Evolutionary conservation across 2,888 invertebrate genomes (phyloP), one percentile per base, ranked within the genome.

Genomic region (Lithophane socia): DNA sequence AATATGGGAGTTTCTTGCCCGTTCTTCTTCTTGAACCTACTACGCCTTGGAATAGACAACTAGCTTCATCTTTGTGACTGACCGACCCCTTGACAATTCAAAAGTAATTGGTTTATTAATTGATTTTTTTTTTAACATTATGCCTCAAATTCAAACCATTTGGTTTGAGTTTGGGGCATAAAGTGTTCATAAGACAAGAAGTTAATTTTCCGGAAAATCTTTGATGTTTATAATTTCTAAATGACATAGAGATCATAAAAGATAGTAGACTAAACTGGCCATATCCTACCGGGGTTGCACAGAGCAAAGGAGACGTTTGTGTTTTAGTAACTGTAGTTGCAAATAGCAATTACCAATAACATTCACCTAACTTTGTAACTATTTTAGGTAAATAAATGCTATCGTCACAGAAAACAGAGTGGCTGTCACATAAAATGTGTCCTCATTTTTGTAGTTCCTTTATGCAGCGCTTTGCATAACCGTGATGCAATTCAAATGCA

Each of bases 401-500:
- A 60, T 9, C 4, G 3, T 16, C 18, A 18, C n/a, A n/a, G 21
- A 66, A 72, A 64, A 64, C 54, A 60, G 2, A 44, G 29, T 42
- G 13, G 24, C 24, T 54, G 42, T 49, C 47, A 29, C 47, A 76
- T 29, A 76, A 29, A 63, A 67, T 47, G n/a, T 58, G 37, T 68
- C n/a, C 24, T 64, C 67, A 79, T 78, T 78, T 82, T 77, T 83
- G 63, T 68, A 18, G 44, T 37, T 58, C 37, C 61, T 77, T 37
- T 56, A 52, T 49, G n/a, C 44, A 60, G 24, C 21, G 76, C 44
- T 79, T 83, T 77, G 44, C 63, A 83, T 68, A 77, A 37, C 49
- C 44, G 52, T 64, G 58, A 64, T 77, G 78, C 44, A 63, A 77
- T 79, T 77, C 78, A 79, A 83, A 79, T 77, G 52, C 67, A 68